A percentile compares a stretch with the other conserved stretches of the same genome.
Evolutionary conservation across 2,797 vertebrate species (phyloP).

Genomic region (Sorex maritimensis): DNA sequence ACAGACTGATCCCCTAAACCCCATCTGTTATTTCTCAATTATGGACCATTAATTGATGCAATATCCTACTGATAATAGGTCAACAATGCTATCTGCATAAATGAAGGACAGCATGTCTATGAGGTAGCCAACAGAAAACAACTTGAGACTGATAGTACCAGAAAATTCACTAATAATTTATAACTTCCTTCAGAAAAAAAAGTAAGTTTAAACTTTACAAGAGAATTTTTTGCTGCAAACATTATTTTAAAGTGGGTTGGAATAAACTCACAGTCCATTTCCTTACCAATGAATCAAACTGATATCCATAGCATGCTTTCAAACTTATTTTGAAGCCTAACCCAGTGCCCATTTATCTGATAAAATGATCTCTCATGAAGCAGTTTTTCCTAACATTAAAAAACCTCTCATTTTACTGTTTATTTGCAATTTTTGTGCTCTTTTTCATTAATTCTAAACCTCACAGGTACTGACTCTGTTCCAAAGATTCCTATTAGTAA

Average conservation of each 20-base stretch:
- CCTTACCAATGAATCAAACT: background rate
- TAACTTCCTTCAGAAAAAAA: background rate
- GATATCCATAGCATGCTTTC: background rate
- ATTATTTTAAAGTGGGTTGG: background rate
- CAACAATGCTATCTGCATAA: conserved; percentile 66
- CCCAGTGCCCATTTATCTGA: conserved; percentile 12
- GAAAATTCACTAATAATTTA: conserved; percentile 64
- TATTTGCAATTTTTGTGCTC: background rate
- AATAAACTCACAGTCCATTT: background rate
- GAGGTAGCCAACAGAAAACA: conserved; percentile 1
- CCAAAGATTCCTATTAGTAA: background rate
- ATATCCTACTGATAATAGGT: conserved; percentile 75
- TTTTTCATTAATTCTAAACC: conserved; percentile 25
- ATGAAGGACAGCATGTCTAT: conserved; percentile 73
- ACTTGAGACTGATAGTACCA: conserved; percentile 48
- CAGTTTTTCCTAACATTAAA: conserved; percentile 6
- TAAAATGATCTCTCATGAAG: background rate
- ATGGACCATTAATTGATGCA: conserved; percentile 82
- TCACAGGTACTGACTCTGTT: background rate
- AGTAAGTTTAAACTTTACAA: background rate
- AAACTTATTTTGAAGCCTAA: background rate
- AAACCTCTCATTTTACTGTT: background rate
- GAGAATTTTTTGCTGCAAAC: conserved; percentile 4
- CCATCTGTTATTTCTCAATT: conserved; percentile 84
- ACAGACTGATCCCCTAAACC: conserved; percentile 76